Percentiles rank a stretch among this genome's conserved stretches.
phyloP scores from a whole-genome alignment of 2,888 invertebrate species.

The Altica lythri region DNA sequence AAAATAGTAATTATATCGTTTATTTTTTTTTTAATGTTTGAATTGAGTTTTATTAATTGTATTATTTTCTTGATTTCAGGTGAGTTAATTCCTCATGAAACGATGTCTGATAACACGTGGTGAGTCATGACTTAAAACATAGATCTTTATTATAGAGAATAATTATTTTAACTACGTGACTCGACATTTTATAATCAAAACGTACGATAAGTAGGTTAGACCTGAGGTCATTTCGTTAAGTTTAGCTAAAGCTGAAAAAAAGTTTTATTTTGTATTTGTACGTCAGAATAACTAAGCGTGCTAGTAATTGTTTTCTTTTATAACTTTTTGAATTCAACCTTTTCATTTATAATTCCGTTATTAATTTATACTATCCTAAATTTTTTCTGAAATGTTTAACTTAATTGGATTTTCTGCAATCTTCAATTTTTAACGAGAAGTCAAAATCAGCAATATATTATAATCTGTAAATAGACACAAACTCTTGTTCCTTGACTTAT shows the following conservation, averaged over 20 bases:
- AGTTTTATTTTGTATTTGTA: too few species aligned
- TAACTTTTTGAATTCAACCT: not conserved
- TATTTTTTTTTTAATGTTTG: not conserved
- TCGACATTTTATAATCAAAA: constrained; percentile 16
- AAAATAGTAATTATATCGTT: too few species aligned
- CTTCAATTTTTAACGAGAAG: too few species aligned
- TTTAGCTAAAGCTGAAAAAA: too few species aligned
- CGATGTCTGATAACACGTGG: constrained; percentile 22
- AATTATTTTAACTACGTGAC: constrained; percentile 22
- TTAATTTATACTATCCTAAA: too few species aligned
- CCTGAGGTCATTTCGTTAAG: constrained; percentile 6
- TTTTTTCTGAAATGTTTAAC: too few species aligned
- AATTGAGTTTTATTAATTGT: constrained; percentile 14
- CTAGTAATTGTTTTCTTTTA: not conserved
- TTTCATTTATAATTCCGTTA: too few species aligned
- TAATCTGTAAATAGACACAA: too few species aligned
- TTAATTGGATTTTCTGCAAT: too few species aligned
- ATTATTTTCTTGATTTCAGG: constrained; percentile 26
- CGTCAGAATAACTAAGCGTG: too few species aligned
- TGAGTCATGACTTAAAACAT: constrained; percentile 24
- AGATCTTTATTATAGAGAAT: constrained; percentile 17
- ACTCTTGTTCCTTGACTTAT: too few species aligned
- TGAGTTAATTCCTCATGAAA: constrained; percentile 18
- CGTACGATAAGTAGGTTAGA: constrained; percentile 16
- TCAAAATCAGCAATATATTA: too few species aligned